phyloP scores from a whole-genome alignment of 2,797 vertebrate genomes.

The Strix occidentalis region DNA sequence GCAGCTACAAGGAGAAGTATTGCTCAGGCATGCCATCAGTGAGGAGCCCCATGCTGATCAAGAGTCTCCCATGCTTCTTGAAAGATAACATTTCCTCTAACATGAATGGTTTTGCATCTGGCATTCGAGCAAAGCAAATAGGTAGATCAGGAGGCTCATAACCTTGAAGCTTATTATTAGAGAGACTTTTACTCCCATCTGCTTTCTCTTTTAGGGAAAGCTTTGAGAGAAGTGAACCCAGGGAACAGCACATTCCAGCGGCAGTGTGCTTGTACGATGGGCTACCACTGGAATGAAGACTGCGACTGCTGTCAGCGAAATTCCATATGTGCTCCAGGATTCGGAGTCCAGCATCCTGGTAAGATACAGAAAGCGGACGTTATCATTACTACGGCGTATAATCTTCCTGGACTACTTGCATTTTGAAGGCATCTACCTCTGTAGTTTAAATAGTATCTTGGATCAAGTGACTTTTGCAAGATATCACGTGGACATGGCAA shows the following conservation, averaged over 20 bases:
- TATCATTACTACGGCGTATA: not conserved
- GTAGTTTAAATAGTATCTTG: not conserved
- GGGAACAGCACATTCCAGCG: conserved; percentile 81
- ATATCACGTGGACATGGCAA: fast-evolving
- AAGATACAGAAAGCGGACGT: not conserved
- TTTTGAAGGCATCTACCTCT: not conserved
- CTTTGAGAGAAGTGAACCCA: conserved; percentile 78
- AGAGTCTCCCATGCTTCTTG: not conserved
- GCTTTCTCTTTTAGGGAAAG: conserved; percentile 78
- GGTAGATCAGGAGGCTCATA: not conserved
- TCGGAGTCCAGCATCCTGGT: conserved; percentile 78
- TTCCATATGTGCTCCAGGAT: conserved; percentile 78
- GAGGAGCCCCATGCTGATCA: not conserved
- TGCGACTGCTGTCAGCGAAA: conserved; percentile 89
- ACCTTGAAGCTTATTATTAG: not conserved
- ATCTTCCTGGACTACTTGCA: not conserved
- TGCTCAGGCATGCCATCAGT: not conserved
- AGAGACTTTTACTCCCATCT: not conserved
- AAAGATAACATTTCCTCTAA: not conserved
- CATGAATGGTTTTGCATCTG: not conserved
- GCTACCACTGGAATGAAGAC: conserved; percentile 87
- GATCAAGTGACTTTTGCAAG: not conserved
- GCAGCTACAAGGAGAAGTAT: not conserved
- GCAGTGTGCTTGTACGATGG: conserved; percentile 82
- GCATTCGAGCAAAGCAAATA: not conserved